phyloP scores from a whole-genome alignment of 2,113 vertebrate species.

The Asarcornis scutulata region DNA sequence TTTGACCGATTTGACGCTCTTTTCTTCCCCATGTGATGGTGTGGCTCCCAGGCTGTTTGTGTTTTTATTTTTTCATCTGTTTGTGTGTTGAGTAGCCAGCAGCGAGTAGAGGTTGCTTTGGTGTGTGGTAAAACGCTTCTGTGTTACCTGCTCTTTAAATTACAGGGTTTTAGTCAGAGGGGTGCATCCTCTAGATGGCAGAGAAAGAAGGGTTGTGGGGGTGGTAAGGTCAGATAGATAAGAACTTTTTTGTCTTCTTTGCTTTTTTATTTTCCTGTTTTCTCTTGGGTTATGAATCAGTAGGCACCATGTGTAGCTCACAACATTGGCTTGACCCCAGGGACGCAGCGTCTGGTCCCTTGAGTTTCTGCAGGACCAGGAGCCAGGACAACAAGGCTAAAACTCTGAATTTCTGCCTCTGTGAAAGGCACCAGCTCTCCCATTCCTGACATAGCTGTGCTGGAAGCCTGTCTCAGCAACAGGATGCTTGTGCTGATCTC shows the following conservation, averaged over 20 bases:
- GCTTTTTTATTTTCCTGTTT: neutral
- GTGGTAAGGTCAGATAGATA: neutral
- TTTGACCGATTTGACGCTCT: neutral
- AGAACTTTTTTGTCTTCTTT: neutral
- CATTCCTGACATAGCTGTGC: neutral
- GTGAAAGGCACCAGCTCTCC: neutral
- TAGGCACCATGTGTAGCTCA: rapidly evolving
- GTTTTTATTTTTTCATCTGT: neutral
- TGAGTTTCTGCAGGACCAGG: neutral
- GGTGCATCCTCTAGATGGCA: neutral
- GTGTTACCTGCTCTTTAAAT: neutral
- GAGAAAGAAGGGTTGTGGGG: neutral
- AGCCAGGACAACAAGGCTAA: neutral
- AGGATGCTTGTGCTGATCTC: neutral
- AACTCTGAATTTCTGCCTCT: neutral
- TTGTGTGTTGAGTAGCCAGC: neutral
- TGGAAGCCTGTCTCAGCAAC: neutral
- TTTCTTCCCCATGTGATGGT: neutral
- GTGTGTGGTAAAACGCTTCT: rapidly evolving
- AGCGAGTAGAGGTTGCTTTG: neutral
- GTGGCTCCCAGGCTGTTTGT: neutral
- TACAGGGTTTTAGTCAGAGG: neutral
- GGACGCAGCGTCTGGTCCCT: neutral
- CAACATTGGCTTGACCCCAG: rapidly evolving
- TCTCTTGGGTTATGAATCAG: neutral